These are phyloP conservation scores for Rhegmatorhina hoffmannsi DNA, from an alignment of 2,113 vertebrate species.

Conservation along the genomic window DNA sequence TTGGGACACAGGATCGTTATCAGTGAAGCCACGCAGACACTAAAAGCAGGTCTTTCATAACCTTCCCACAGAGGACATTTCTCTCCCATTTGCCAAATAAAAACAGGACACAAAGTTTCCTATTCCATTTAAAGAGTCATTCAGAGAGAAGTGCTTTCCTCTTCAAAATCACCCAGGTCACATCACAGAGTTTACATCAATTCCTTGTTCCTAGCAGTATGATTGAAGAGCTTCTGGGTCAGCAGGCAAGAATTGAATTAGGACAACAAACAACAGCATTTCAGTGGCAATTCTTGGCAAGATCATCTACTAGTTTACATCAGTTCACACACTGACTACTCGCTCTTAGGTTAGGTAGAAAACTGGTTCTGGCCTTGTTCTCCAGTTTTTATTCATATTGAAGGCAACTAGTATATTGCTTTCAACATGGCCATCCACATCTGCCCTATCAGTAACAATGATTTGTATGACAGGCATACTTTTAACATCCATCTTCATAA, in stretches of 20 bases:
- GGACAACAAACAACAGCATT: neutral
- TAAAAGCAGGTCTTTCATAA: constrained; percentile 31
- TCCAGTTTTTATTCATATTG: neutral
- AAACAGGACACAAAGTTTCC: neutral
- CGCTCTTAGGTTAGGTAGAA: neutral
- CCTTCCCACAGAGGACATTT: neutral
- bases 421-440: neutral
- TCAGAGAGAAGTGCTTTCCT: neutral
- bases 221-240: neutral
- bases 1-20: neutral
- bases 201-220: neutral
- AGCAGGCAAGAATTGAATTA: neutral
- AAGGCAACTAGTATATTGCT: neutral
- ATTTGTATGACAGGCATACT: neutral
- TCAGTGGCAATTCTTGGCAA: neutral
- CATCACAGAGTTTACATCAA: neutral
- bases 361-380: neutral
- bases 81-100: neutral
- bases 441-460: neutral
- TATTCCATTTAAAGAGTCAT: neutral
- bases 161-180: neutral
- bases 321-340: neutral
- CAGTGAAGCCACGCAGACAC: neutral
- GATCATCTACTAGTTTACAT: neutral
- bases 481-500: neutral